Evolutionary conservation across 2,797 vertebrate genomes (phyloP).

Genomic region (Paramormyrops hopkinsi): DNA sequence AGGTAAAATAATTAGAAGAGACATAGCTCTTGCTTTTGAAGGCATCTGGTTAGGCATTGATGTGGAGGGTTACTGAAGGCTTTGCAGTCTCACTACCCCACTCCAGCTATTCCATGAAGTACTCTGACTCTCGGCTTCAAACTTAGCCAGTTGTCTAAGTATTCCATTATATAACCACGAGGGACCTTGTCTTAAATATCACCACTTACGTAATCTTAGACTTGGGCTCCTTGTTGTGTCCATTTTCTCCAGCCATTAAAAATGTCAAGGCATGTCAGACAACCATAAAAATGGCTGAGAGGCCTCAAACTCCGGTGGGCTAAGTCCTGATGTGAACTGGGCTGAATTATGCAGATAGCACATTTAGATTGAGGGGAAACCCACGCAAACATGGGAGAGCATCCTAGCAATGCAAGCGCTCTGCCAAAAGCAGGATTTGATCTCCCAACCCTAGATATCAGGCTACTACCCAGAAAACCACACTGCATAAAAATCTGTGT

Average conservation of each 20-base stretch:
- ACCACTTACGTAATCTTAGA: neutral
- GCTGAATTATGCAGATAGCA: neutral
- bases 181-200: neutral
- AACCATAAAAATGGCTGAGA: neutral
- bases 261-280: neutral
- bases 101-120: neutral
- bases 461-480: neutral
- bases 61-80: neutral
- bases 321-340: neutral
- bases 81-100: neutral
- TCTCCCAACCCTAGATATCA: neutral
- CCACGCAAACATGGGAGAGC: neutral
- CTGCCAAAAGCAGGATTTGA: neutral
- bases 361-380: neutral
- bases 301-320: neutral
- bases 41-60: neutral
- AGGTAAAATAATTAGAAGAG: neutral
- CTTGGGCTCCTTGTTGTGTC: neutral
- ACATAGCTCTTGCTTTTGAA: neutral
- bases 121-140: neutral
- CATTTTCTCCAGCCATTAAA: neutral
- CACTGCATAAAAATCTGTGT: neutral
- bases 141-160: neutral
- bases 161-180: neutral
- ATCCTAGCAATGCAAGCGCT: neutral